A percentile compares a stretch with the other conserved stretches of the same genome.
Evolutionary conservation across 2,113 vertebrate genomes (phyloP).

Genomic region (Urocitellus parryii): DNA sequence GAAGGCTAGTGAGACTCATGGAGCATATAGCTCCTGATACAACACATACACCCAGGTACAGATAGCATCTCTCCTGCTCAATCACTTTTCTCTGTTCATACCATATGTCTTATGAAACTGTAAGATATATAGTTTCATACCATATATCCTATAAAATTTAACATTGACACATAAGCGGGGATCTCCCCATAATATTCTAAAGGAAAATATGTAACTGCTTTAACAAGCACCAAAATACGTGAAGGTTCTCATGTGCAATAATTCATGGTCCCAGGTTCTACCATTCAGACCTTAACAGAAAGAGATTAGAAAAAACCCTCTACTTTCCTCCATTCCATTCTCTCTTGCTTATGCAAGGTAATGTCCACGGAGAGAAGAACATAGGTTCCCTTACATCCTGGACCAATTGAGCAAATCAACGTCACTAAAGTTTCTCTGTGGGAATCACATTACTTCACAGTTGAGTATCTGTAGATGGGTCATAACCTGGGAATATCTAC

Average conservation of each 20-base stretch:
- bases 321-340: background rate
- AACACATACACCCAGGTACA: background rate
- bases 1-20: background rate
- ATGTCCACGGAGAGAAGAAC: background rate
- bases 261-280: background rate
- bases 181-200: slow-evolving; percentile 14
- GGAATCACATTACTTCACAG: background rate
- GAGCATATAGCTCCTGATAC: background rate
- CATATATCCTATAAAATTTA: background rate
- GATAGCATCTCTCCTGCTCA: slow-evolving; percentile 3
- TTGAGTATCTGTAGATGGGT: background rate
- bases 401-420: background rate
- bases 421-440: background rate
- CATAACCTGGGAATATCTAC: background rate
- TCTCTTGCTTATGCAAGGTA: background rate
- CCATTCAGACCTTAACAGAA: background rate
- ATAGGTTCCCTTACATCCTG: background rate
- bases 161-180: background rate
- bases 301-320: background rate
- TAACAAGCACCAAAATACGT: background rate
- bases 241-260: background rate
- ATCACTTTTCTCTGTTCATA: background rate
- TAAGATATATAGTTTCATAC: background rate
- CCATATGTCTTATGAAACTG: background rate
- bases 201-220: background rate